phyloP scores from a whole-genome alignment of 2,113 vertebrate genomes.

The Marcusenius ussheri region DNA sequence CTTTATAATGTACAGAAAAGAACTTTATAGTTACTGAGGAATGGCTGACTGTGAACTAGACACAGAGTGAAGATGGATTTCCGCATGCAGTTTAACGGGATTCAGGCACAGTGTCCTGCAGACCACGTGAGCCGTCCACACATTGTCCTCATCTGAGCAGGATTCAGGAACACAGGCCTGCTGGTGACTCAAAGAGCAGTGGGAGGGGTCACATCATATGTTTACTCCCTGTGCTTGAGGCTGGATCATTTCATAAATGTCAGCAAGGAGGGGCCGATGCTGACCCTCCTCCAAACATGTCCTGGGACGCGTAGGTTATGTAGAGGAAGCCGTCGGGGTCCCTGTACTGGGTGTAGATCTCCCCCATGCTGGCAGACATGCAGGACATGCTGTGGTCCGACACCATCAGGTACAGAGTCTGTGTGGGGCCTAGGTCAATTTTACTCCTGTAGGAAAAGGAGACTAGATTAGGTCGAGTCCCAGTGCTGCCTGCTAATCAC shows the following conservation, averaged over 20 bases:
- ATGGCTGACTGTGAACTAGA: not conserved
- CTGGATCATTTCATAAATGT: not conserved
- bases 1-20: not conserved
- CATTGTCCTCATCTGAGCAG: not conserved
- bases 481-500: not conserved
- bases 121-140: not conserved
- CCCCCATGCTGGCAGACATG: conserved; percentile 67
- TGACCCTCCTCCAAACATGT: conserved; percentile 60
- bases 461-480: not conserved
- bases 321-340: conserved; percentile 73
- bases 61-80: not conserved
- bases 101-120: not conserved
- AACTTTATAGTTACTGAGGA: not conserved
- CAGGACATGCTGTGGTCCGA: conserved; percentile 63
- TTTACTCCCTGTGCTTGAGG: not conserved
- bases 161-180: not conserved
- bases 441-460: conserved; percentile 53
- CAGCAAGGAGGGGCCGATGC: conserved; percentile 24
- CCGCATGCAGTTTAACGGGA: not conserved
- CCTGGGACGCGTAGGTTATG: conserved; percentile 72
- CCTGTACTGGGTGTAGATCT: conserved; percentile 61
- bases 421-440: conserved; percentile 58
- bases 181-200: not conserved
- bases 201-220: not conserved
- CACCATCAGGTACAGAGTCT: conserved; percentile 66